Conservation (phyloP, 2,888 invertebrate species). For the Cotesia congregata region DNA sequence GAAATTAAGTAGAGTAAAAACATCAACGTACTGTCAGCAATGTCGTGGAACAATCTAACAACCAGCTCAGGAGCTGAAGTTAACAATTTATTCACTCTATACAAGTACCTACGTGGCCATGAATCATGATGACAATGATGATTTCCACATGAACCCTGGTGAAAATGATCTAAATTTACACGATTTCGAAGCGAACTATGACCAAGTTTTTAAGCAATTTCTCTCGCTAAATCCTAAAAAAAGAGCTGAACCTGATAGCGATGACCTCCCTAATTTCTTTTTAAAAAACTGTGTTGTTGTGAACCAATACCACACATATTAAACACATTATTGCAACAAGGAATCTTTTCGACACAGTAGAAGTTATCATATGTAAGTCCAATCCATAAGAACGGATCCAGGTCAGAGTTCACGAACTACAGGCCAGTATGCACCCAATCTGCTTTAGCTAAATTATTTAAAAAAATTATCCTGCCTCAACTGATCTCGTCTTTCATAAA, state of each 20-base stretch:
- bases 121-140: no score
- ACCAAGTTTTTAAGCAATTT: background rate
- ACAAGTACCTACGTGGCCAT: no score
- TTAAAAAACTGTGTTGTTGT: background rate
- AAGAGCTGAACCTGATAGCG: constrained; percentile 10
- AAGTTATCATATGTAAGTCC: constrained; percentile 35
- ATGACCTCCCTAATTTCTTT: background rate
- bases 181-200: no score
- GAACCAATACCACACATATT: constrained; percentile 34
- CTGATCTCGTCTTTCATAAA: background rate
- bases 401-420: constrained; percentile 37
- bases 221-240: background rate
- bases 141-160: no score
- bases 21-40: no score
- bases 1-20: no score
- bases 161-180: no score
- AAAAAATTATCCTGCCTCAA: background rate
- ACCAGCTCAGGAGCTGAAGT: background rate
- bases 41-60: background rate
- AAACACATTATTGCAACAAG: constrained; percentile 28
- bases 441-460: constrained; percentile 2
- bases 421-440: constrained; percentile 36
- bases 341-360: constrained; percentile 24
- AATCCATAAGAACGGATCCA: constrained; percentile 34
- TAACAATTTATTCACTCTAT: no score